These are phyloP conservation scores for Coenobita brevimanus DNA, from an alignment of 1,140 invertebrate species.

Conservation along the genomic window DNA sequence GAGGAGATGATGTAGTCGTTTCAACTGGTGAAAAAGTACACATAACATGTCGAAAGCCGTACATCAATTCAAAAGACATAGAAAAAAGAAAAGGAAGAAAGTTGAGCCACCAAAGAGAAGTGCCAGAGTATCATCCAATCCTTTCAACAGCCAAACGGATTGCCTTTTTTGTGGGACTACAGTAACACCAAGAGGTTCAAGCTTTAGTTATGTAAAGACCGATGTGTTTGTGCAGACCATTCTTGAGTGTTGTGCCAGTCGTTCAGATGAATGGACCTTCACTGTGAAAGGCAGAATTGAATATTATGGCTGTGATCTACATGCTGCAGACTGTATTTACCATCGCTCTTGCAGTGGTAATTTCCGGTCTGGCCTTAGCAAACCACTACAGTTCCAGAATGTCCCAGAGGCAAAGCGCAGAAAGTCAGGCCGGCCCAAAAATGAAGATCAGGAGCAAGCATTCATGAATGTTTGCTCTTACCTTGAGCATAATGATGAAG, in stretches of 20 bases:
- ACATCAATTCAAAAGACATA: too few relatives aligned
- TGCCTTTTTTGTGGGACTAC: too few relatives aligned
- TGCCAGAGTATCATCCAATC: too few relatives aligned
- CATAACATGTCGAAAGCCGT: too few relatives aligned
- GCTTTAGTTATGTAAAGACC: neutral
- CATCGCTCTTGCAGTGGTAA: too few relatives aligned
- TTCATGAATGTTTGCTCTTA: neutral
- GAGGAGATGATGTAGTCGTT: too few relatives aligned
- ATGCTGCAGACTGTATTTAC: constrained; percentile 13
- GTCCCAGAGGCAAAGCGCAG: neutral
- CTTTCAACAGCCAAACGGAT: too few relatives aligned
- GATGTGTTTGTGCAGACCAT: neutral
- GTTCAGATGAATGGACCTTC: neutral
- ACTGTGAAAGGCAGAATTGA: constrained; percentile 8
- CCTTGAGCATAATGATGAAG: constrained; percentile 2
- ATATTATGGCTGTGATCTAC: neutral
- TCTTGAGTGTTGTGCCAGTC: neutral
- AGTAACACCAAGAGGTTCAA: too few relatives aligned
- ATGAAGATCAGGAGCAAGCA: constrained; percentile 9
- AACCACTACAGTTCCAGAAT: neutral
- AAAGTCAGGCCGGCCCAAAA: neutral
- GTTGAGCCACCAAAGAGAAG: too few relatives aligned
- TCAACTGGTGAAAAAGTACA: too few relatives aligned
- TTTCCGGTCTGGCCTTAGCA: too few relatives aligned
- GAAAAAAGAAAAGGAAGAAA: too few relatives aligned